These are phyloP conservation scores for Enteromius unitaeniatus DNA, from an alignment of 2,797 vertebrate species.

Conservation along the genomic window DNA sequence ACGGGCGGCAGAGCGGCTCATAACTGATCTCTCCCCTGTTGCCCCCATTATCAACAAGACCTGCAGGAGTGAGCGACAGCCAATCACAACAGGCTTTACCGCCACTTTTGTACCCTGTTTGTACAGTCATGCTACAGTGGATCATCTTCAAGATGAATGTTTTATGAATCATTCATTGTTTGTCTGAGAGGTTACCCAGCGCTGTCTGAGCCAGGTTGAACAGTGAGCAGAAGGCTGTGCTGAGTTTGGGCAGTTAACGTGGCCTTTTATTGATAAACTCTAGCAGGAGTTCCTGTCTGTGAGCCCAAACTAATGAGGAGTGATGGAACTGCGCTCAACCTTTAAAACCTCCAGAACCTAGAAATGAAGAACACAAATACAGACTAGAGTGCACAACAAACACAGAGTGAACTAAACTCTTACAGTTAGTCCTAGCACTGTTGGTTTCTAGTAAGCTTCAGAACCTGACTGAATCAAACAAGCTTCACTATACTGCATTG, in stretches of 20 bases:
- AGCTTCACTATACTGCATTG: not conserved
- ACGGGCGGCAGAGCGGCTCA: conserved; percentile 46
- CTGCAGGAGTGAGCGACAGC: conserved; percentile 17
- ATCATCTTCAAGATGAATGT: not conserved
- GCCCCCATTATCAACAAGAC: conserved; percentile 50
- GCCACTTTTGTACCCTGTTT: conserved; percentile 11
- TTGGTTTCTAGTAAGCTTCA: not conserved
- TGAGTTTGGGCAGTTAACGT: conserved; percentile 53
- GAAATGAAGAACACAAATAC: conserved; percentile 53
- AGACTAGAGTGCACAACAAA: conserved; percentile 21
- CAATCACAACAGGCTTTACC: conserved; percentile 28
- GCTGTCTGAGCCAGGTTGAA: too few species aligned
- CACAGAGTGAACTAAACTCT: not conserved
- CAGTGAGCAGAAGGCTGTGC: not conserved
- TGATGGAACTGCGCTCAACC: conserved; percentile 57
- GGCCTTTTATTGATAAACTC: conserved; percentile 60
- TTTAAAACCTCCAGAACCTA: conserved; percentile 47
- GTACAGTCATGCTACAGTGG: conserved; percentile 1
- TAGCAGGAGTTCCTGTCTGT: conserved; percentile 52
- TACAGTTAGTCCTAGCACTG: not conserved
- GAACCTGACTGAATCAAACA: not conserved
- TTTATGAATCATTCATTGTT: conserved; percentile 54
- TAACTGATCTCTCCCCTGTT: conserved; percentile 56
- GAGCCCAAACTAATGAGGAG: conserved; percentile 61
- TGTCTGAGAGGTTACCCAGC: conserved; percentile 30